These are phyloP conservation scores for Paramormyrops kingsleyae DNA, from an alignment of 2,113 vertebrate genomes.

Conservation along the genomic window DNA sequence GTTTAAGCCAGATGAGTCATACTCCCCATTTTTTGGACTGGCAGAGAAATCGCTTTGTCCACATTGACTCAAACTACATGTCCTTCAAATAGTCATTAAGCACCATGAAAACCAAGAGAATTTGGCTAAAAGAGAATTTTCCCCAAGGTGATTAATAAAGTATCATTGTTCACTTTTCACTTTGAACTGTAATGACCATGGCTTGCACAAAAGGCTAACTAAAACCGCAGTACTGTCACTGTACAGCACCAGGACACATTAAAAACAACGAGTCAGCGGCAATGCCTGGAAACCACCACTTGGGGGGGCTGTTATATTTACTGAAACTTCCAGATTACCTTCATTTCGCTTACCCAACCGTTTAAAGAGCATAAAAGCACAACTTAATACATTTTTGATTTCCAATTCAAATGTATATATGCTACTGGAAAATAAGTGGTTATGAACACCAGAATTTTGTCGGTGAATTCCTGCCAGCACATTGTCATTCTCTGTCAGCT, in stretches of 20 bases:
- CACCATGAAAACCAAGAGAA: neutral
- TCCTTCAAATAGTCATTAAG: neutral
- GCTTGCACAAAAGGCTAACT: neutral
- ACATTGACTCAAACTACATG: neutral
- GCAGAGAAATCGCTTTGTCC: neutral
- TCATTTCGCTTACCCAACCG: neutral
- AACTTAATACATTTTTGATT: neutral
- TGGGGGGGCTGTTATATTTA: constrained; percentile 40
- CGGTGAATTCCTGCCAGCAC: neutral
- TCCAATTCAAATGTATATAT: neutral
- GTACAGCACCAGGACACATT: neutral
- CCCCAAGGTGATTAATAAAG: neutral
- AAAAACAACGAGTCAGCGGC: constrained; percentile 14
- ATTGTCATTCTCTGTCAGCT: constrained; percentile 1
- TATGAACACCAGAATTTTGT: neutral
- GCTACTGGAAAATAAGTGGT: neutral
- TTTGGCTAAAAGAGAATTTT: neutral
- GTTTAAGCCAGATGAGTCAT: neutral
- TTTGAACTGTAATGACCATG: neutral
- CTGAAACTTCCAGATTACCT: neutral
- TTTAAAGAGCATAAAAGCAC: neutral
- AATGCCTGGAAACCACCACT: constrained; percentile 35
- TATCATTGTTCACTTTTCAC: neutral
- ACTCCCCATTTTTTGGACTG: neutral
- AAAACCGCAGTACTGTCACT: neutral